Percentiles rank a stretch among this genome's conserved stretches.
phyloP scores from a whole-genome alignment of 2,888 invertebrate genomes.

The Eristalis pertinax region DNA sequence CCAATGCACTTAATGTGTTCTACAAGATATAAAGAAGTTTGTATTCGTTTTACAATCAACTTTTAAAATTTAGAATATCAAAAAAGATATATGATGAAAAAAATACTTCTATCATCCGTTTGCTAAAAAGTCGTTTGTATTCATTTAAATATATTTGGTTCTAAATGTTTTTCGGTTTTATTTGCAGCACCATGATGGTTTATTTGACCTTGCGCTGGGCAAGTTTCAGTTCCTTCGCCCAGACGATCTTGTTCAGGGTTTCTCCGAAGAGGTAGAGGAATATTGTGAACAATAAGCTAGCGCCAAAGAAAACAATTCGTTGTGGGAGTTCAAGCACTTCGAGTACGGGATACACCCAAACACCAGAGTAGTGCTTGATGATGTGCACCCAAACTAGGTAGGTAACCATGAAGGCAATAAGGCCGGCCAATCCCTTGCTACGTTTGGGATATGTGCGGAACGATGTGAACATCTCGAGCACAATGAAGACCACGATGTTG shows the following conservation, averaged over 20 bases:
- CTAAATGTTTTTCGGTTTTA: not conserved
- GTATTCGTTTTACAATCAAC: slow-evolving; percentile 14
- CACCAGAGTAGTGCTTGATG: slow-evolving; percentile 87
- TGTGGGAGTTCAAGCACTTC: slow-evolving; percentile 88
- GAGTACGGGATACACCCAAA: slow-evolving; percentile 96
- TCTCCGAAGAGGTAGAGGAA: slow-evolving; percentile 89
- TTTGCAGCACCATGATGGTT: slow-evolving; percentile 40
- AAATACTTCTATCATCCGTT: not conserved
- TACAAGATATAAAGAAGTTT: slow-evolving; percentile 32
- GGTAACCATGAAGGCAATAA: slow-evolving; percentile 85
- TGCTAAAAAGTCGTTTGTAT: slow-evolving; percentile 32
- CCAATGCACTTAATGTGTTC: slow-evolving; percentile 58
- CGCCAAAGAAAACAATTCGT: slow-evolving; percentile 88
- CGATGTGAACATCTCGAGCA: slow-evolving; percentile 89
- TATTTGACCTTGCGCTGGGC: slow-evolving; percentile 79
- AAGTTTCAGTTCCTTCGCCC: slow-evolving; percentile 86
- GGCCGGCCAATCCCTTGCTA: slow-evolving; percentile 85
- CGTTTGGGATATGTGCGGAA: slow-evolving; percentile 90
- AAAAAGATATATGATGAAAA: slow-evolving; percentile 42
- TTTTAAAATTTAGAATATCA: slow-evolving; percentile 48
- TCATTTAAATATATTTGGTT: slow-evolving; percentile 3
- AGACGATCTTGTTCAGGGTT: slow-evolving; percentile 86
- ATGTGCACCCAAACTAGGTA: slow-evolving; percentile 92
- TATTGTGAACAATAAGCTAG: slow-evolving; percentile 84
- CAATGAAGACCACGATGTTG: slow-evolving; percentile 89